Conservation (phyloP, 2,797 vertebrate genomes). For the Pelobates cultripes region DNA sequence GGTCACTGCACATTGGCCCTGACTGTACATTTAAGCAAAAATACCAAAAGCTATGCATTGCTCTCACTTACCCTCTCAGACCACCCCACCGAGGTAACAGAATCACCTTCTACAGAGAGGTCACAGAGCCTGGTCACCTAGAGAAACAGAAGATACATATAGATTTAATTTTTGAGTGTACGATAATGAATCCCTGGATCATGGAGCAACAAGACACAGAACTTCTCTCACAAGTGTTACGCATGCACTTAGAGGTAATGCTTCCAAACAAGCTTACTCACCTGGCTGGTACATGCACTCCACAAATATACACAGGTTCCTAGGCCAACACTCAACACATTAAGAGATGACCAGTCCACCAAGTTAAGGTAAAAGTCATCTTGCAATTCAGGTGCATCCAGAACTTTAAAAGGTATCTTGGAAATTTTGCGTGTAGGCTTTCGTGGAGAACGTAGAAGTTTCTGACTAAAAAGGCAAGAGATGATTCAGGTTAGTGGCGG, state of each 20-base stretch:
- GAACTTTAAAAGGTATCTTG: conserved; percentile 97
- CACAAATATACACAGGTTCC: conserved; percentile 97
- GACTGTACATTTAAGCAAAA: no score
- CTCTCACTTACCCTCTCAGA: conserved; percentile 88
- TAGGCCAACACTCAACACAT: conserved; percentile 94
- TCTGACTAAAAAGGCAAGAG: conserved; percentile 78
- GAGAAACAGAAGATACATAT: background rate
- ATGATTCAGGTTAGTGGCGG: background rate
- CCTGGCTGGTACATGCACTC: conserved; percentile 98
- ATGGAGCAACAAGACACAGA: no score
- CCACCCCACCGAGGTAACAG: conserved; percentile 97
- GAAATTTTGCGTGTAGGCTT: conserved; percentile 98
- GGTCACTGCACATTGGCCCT: no score
- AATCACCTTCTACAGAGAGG: conserved; percentile 96
- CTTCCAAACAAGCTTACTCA: conserved; percentile 58
- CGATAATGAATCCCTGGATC: no score
- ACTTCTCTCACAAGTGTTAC: background rate
- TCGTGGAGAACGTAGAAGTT: conserved; percentile 91
- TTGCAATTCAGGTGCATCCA: conserved; percentile 96
- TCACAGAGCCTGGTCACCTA: conserved; percentile 96
- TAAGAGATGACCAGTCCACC: conserved; percentile 98
- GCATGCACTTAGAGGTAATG: background rate
- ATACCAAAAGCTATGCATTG: background rate
- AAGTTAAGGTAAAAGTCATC: conserved; percentile 99
- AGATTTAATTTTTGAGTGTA: no score